These are phyloP conservation scores for Strix aluco DNA, from an alignment of 2,113 vertebrate species.

Conservation along the genomic window DNA sequence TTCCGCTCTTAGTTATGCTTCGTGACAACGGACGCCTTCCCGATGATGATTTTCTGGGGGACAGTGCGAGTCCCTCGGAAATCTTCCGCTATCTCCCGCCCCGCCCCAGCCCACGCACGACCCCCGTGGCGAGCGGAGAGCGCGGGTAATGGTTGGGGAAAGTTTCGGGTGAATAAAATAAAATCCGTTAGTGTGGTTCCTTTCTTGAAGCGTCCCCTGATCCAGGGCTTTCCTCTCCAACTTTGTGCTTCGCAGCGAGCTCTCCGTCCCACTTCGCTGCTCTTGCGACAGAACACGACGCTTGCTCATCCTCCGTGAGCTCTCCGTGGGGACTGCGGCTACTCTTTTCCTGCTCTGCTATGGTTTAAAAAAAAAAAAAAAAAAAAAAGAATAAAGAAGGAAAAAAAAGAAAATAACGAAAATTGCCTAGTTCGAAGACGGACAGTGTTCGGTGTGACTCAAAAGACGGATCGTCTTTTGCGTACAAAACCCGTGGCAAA, in stretches of 20 bases:
- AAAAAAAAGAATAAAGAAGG: too few species aligned
- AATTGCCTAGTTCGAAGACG: neutral
- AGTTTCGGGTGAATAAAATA: neutral
- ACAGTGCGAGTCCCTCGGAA: neutral
- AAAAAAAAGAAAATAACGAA: neutral
- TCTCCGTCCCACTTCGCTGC: neutral
- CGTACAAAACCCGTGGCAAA: neutral
- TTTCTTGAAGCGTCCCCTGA: neutral
- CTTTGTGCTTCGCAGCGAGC: neutral
- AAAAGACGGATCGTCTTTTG: neutral
- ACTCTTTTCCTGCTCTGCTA: neutral
- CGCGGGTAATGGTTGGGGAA: neutral
- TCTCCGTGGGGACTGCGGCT: neutral
- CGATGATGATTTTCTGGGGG: neutral
- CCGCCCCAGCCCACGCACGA: neutral
- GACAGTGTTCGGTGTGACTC: neutral
- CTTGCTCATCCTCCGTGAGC: neutral
- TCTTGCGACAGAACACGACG: neutral
- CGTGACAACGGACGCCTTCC: neutral
- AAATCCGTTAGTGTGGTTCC: neutral
- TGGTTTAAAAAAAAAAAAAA: neutral
- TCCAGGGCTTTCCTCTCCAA: neutral
- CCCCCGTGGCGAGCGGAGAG: neutral
- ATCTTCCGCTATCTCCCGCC: neutral
- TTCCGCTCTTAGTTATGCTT: neutral